Evolutionary conservation across 2,113 vertebrate genomes (phyloP), one percentile per base, ranked within the genome.

Genomic region (Neofelis nebulosa): DNA sequence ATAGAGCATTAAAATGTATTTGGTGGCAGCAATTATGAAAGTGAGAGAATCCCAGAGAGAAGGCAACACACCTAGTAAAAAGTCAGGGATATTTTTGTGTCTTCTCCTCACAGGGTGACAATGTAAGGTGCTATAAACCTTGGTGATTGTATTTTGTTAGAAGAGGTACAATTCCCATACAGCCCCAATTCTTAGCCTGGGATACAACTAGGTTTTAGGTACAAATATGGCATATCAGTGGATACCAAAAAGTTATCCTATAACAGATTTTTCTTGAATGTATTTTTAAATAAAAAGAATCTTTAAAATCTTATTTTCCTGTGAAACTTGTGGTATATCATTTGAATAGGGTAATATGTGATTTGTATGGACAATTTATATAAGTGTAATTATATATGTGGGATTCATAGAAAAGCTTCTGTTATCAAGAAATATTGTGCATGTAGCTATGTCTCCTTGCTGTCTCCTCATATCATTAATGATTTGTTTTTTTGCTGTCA

Each of bases 241-340:
- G 33, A 27, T 80, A 85, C 55, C 74, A 78, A 36, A 81, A 29
- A 82, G 68, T 79, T 16, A 76, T 76, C 38, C 2, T 88, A 2
- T 61, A 52, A 79, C 8, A 36, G 82, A 0, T 80, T 97, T 96
- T 83, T 92, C 69, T 78, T 52, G 29, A 92, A 65, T 4, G 16
- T 78, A 52, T 88, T 92, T 92, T 95, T 84, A 92, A 87, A 78
- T 69, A 89, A 85, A 78, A 78, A 83, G 81, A 80, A 29, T 50
- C 27, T 90, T 82, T 74, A 91, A 82, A 89, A 71, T 78, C 19
- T 79, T 84, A 50, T 14, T 86, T 96, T 96, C 25, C 36, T 73
- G 21, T 48, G 65, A 94, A 96, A 65, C 41, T 73, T 91, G 16
- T n/a, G 71, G 3, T 80, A 66, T 14, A 80, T 63, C 52, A 91